These are phyloP conservation scores for Pollachius pollachius DNA, from an alignment of 2,113 vertebrate species.

Conservation along the genomic window DNA sequence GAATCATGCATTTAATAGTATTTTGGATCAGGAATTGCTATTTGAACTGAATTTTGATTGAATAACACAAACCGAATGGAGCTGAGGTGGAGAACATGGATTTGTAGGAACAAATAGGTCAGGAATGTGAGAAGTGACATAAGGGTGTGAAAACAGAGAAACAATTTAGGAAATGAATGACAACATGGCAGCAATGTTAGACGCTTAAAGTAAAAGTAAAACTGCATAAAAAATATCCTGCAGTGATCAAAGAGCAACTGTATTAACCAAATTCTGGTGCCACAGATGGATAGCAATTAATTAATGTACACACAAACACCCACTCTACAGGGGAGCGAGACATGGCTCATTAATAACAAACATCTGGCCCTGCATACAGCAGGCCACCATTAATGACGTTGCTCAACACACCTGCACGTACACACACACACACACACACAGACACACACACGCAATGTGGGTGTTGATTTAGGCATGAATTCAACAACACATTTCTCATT, in stretches of 20 bases:
- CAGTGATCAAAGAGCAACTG: not conserved
- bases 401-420: slow-evolving; percentile 1
- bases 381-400: slow-evolving; percentile 17
- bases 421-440: slow-evolving; percentile 3
- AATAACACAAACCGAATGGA: slow-evolving; percentile 62
- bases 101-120: slow-evolving; percentile 46
- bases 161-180: not conserved
- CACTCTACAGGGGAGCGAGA: slow-evolving; percentile 23
- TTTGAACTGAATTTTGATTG: too few species aligned
- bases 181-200: slow-evolving; percentile 35
- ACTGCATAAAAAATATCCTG: not conserved
- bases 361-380: slow-evolving; percentile 51
- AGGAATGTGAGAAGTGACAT: slow-evolving; percentile 46
- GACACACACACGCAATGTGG: not conserved
- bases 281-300: slow-evolving; percentile 44
- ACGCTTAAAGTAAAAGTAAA: slow-evolving; percentile 6
- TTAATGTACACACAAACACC: slow-evolving; percentile 4
- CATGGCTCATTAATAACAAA: slow-evolving; percentile 54
- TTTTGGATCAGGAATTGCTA: too few species aligned
- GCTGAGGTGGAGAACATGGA: slow-evolving; percentile 43
- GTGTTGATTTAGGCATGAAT: too few species aligned
- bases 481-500: too few species aligned
- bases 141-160: slow-evolving; percentile 42
- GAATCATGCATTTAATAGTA: too few species aligned
- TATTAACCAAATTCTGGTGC: slow-evolving; percentile 19